These are phyloP conservation scores for Volucella inflata DNA, from an alignment of 2,888 invertebrate genomes.

Conservation along the genomic window DNA sequence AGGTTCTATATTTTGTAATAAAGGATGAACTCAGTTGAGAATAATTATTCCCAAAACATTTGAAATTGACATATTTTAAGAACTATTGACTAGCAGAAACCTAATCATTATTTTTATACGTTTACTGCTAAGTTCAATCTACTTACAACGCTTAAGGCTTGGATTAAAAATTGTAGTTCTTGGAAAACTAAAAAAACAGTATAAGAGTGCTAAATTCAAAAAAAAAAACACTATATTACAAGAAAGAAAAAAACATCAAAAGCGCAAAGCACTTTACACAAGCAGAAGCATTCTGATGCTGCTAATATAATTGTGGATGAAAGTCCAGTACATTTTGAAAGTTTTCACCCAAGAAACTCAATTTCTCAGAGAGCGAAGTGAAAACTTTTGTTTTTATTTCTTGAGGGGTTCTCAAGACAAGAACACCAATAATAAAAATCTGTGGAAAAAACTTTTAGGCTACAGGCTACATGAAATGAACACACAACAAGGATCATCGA, in stretches of 20 bases:
- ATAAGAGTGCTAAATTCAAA: slow-evolving; percentile 7
- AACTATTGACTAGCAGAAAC: no score
- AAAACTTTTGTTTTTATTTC: slow-evolving; percentile 70
- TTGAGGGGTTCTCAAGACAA: slow-evolving; percentile 53
- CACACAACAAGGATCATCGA: slow-evolving; percentile 71
- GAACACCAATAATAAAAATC: slow-evolving; percentile 45
- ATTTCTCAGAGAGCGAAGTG: slow-evolving; percentile 32
- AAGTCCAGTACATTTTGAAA: slow-evolving; percentile 56
- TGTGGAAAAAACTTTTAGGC: slow-evolving; percentile 50
- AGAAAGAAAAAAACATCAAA: slow-evolving; percentile 35
- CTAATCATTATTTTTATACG: no score
- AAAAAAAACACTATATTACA: slow-evolving; percentile 8
- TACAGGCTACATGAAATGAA: slow-evolving; percentile 58
- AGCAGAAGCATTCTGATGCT: slow-evolving; percentile 29
- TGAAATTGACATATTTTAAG: no score
- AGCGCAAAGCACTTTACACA: slow-evolving; percentile 52
- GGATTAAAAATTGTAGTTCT: slow-evolving; percentile 19
- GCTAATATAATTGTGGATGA: slow-evolving; percentile 55
- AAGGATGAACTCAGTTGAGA: no score
- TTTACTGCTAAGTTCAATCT: no score
- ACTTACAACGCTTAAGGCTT: slow-evolving; percentile 12
- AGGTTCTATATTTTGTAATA: no score
- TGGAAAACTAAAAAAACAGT: not conserved
- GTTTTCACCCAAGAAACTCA: slow-evolving; percentile 49
- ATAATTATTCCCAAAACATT: no score